Evolutionary conservation across 2,888 invertebrate genomes (phyloP), one percentile per base, ranked within the genome.

Genomic region (Drosophila diplacantha): DNA sequence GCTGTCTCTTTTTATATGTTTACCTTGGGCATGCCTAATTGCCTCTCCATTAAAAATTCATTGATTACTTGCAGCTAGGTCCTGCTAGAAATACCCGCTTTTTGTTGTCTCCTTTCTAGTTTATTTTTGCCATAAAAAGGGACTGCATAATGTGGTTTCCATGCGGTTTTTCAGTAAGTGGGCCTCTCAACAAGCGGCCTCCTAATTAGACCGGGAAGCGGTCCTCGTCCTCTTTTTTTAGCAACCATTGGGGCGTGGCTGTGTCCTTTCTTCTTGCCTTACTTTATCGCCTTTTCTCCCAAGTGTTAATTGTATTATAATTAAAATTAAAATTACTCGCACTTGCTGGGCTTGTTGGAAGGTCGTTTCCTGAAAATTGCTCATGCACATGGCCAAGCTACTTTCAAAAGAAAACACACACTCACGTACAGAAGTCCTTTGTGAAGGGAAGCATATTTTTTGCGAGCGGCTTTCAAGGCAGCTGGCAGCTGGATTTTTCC

Each of bases 141-240:
- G 53, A 32, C 72, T 61, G 65, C 77, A 74, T 73, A 63, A 74
- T 73, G 73, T 68, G 72, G 73, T 69, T 74, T 62, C 67, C 70
- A 73, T 77, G 75, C 60, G 41, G 60, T 54, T 65, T 73, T 44
- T 38, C 32, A n/a, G 73, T 24, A 56, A 65, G 61, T 51, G 64
- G 51, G 52, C 61, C 74, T 74, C 79, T 76, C 72, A 74, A 56
- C 65, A 55, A 22, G 49, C 38, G 47, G 32, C 29, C 41, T 55
- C 24, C 63, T 64, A 63, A 64, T 64, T 64, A 63, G 50, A 52
- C 51, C 37, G 32, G 43, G 24, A 50, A 9, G 60, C 20, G 34
- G 51, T 26, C 60, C 24, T 20, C 14, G 43, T 31, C 20, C 24
- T 60, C 6, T 18, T 16, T 12, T 16, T 29, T 29, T 22, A 31